phyloP scores from a whole-genome alignment of 1,140 invertebrate species.

The Zaprionus gabonicus region DNA sequence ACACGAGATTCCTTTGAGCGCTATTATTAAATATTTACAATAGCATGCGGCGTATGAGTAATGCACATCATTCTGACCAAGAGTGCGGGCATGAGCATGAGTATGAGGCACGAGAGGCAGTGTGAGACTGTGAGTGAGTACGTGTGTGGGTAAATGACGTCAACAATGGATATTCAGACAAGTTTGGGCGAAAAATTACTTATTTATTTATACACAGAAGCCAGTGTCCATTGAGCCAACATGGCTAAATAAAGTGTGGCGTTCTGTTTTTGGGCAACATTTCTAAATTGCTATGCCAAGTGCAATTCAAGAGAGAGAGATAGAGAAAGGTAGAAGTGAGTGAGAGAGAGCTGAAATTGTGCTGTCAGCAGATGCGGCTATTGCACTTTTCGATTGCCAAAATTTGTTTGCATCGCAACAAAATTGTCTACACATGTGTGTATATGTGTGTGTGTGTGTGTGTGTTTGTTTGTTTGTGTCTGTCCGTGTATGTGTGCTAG shows the following conservation, averaged over 20 bases:
- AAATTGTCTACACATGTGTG: neutral
- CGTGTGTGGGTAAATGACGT: constrained; percentile 35
- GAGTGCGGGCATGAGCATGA: constrained; percentile 34
- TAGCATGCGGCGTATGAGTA: constrained; percentile 57
- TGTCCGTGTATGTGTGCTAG: neutral
- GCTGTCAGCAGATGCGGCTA: constrained; percentile 39
- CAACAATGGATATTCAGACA: constrained; percentile 34
- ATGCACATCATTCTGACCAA: constrained; percentile 2
- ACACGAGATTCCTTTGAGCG: constrained; percentile 39
- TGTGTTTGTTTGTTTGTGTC: constrained; percentile 1
- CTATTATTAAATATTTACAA: constrained; percentile 62
- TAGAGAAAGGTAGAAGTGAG: neutral
- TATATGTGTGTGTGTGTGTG: neutral
- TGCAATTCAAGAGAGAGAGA: constrained; percentile 2
- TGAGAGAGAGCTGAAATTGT: neutral
- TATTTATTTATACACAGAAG: constrained; percentile 43
- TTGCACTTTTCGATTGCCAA: constrained; percentile 51
- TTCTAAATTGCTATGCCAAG: constrained; percentile 44
- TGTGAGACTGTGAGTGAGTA: constrained; percentile 1
- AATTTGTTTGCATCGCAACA: constrained; percentile 15
- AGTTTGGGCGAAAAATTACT: neutral
- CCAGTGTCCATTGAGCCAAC: constrained; percentile 32
- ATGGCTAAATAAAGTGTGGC: constrained; percentile 39
- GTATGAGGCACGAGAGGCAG: constrained; percentile 15
- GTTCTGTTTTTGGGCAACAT: constrained; percentile 43